Percentiles rank a stretch among this genome's conserved stretches.
These are phyloP conservation scores for Synanthedon tipuliformis DNA, from an alignment of 2,888 invertebrate genomes.

Conservation along the genomic window DNA sequence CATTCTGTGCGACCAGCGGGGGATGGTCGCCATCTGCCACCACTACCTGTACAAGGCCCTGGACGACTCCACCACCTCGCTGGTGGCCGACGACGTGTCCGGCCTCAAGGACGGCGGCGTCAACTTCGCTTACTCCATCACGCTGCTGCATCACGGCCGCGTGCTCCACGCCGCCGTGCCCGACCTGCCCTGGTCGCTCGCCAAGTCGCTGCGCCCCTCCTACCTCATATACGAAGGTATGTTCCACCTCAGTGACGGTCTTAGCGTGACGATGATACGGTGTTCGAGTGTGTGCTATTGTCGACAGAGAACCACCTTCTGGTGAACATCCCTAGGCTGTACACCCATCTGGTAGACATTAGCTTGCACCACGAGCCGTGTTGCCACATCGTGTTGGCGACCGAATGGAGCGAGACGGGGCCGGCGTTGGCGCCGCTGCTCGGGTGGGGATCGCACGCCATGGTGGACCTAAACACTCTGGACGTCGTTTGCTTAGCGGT, in stretches of 20 bases:
- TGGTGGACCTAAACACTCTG: constrained; percentile 77
- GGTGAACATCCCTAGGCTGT: constrained; percentile 85
- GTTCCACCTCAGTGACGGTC: neutral
- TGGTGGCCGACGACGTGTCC: constrained; percentile 60
- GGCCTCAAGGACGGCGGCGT: constrained; percentile 75
- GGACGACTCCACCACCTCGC: constrained; percentile 67
- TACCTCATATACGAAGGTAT: constrained; percentile 78
- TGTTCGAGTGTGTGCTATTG: neutral
- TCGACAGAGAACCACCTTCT: constrained; percentile 80
- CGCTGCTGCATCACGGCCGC: constrained; percentile 84
- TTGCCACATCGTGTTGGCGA: constrained; percentile 80
- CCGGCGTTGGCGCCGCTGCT: constrained; percentile 77
- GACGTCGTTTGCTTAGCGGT: constrained; percentile 78
- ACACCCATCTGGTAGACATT: constrained; percentile 87
- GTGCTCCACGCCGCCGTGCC: constrained; percentile 86
- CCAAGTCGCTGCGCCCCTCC: constrained; percentile 80
- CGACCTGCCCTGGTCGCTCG: constrained; percentile 82
- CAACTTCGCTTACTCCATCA: constrained; percentile 88
- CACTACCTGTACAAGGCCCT: constrained; percentile 84
- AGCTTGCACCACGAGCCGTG: constrained; percentile 86
- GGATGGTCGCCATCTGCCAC: constrained; percentile 79
- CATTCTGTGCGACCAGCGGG: constrained; percentile 79
- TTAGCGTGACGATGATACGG: neutral
- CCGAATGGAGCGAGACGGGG: constrained; percentile 65
- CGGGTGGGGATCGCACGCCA: constrained; percentile 63